Evolutionary conservation across 2,888 invertebrate species (phyloP), one percentile per base, ranked within the genome.

Genomic region (Caenorhabditis sp.): DNA sequence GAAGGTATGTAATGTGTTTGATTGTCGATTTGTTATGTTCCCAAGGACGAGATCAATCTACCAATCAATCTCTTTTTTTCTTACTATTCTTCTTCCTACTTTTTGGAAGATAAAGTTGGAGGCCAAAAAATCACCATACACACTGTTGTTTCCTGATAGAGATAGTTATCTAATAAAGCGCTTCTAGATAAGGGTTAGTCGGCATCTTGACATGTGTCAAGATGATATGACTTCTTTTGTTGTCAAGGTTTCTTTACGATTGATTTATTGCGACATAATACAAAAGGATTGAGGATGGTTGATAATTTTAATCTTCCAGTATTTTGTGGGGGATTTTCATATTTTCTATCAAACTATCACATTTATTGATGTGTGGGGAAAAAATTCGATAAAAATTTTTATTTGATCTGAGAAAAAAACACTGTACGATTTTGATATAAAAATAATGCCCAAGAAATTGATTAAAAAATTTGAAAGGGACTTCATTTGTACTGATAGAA

Each of bases 1-100:
- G 26, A 81, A 81, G 78, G 81, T 80, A 55, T 43, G 31, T 31
- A 10, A 6, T 31, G 31, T 31, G 43, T 43, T 43, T 43, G 14
- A 43, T 43, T 43, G 43, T 43, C 43, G 17, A 43, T 43, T 43
- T 43, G 43, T 43, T 43, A 43, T 43, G 12, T 43, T 43, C 65
- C 69, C 58, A 51, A 58, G 64, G 69, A 60, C 69, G 65, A 43
- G 60, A 69, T 55, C 55, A 69, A 68, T 69, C 63, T 63, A 27
- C 60, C 64, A 31, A 31, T 64, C 23, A 21, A 65, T 64, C 64
- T 57, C 24, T 57, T 63, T 31, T 58, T 53, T 37, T 12, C 26
- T 62, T 53, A 53, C 63, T 59, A 62, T 64, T 55, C 57, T 64
- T 64, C 60, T 43, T 17, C 43, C 17, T 43, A 17, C 17, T 14